phyloP scores from a whole-genome alignment of 2,113 vertebrate species.

The Callorhinus ursinus region DNA sequence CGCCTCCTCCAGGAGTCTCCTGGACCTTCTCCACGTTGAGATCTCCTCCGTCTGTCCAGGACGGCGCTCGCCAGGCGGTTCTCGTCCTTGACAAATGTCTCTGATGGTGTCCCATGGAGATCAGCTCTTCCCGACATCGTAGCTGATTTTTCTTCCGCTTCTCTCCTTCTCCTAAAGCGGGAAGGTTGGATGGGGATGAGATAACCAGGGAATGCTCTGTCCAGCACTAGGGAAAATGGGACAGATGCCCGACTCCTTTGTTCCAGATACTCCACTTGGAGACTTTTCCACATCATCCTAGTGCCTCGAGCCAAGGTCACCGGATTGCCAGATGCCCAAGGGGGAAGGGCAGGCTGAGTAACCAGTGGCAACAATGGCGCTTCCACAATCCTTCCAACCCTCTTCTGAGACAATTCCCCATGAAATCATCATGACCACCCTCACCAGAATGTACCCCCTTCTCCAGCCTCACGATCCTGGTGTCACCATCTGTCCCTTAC shows the following conservation, averaged over 20 bases:
- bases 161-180: not conserved
- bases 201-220: not conserved
- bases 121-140: not conserved
- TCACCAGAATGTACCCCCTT: not conserved
- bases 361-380: not conserved
- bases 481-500: not conserved
- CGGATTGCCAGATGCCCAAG: not conserved
- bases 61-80: too few species aligned
- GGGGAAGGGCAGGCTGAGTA: not conserved
- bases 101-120: not conserved
- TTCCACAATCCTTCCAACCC: not conserved
- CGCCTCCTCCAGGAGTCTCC: not conserved
- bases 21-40: too few species aligned
- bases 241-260: not conserved
- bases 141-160: not conserved
- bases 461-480: not conserved
- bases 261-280: not conserved
- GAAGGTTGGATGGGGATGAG: not conserved
- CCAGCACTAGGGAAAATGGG: not conserved
- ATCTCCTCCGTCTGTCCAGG: not conserved
- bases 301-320: not conserved
- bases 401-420: not conserved
- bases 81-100: not conserved
- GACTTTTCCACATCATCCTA: not conserved
- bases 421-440: not conserved